Conservation (phyloP, 2,113 vertebrate species). For the Myiozetetes cayanensis region DNA sequence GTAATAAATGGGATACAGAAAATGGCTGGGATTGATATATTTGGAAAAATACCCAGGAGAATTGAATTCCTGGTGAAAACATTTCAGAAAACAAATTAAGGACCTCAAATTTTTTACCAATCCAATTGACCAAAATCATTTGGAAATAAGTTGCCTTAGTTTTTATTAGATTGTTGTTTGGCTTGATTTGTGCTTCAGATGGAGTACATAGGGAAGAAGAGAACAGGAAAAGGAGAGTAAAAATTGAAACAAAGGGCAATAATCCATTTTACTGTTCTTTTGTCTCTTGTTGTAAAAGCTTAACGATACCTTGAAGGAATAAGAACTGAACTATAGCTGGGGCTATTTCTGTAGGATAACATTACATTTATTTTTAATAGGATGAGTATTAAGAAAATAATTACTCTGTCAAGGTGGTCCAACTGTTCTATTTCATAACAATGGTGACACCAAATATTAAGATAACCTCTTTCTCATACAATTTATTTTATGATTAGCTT, state of each 20-base stretch:
- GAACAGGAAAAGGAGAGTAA: neutral
- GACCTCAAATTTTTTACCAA: neutral
- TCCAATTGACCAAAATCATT: neutral
- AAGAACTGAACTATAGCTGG: neutral
- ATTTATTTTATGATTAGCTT: neutral
- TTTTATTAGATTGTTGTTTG: neutral
- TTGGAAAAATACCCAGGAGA: neutral
- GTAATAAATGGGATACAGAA: neutral
- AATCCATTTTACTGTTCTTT: neutral
- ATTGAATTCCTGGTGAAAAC: neutral
- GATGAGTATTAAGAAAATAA: neutral
- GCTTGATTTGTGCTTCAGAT: neutral
- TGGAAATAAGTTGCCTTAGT: neutral
- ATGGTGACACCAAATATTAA: neutral
- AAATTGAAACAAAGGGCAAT: neutral
- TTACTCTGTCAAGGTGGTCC: neutral
- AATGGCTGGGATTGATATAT: neutral
- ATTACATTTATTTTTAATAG: neutral
- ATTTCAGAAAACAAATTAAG: neutral
- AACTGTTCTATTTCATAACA: neutral
- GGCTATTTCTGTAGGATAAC: neutral
- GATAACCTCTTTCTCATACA: neutral
- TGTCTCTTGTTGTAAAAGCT: neutral
- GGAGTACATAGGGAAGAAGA: neutral
- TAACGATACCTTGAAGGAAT: neutral